Evolutionary conservation across 2,888 invertebrate species (phyloP).

Genomic region (Euplagia quadripunctaria): DNA sequence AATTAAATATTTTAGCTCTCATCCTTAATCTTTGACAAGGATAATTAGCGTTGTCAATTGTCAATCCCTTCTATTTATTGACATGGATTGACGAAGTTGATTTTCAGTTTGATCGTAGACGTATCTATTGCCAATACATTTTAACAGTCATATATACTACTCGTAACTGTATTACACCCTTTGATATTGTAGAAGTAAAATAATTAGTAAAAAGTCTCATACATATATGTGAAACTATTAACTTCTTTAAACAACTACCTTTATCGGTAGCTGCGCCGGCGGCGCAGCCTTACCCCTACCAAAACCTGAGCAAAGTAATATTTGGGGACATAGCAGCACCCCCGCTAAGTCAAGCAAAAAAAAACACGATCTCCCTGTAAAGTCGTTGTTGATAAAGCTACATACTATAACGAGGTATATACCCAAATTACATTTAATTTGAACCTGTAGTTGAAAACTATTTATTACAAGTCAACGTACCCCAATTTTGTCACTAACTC

Average conservation of each 20-base stretch:
- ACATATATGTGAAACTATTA: neutral
- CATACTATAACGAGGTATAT: too few species aligned
- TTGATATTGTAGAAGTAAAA: neutral
- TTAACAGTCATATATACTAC: neutral
- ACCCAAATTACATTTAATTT: too few species aligned
- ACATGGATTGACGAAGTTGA: neutral
- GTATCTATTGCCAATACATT: neutral
- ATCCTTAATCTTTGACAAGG: too few species aligned
- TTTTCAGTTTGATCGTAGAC: neutral
- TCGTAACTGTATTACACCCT: neutral
- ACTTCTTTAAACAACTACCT: neutral
- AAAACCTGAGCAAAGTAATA: slow-evolving; percentile 4
- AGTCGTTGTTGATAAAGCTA: too few species aligned
- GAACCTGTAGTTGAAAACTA: too few species aligned
- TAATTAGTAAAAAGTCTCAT: neutral
- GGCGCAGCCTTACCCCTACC: neutral
- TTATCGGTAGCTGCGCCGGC: neutral
- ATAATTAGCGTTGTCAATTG: too few species aligned
- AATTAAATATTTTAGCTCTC: too few species aligned
- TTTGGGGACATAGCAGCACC: too few species aligned
- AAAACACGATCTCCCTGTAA: too few species aligned
- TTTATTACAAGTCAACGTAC: too few species aligned
- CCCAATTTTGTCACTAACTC: too few species aligned
- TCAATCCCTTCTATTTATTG: neutral
- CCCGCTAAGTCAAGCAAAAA: too few species aligned